A percentile compares a stretch with the other conserved stretches of the same genome.
These are phyloP conservation scores for Pardosa pseudoannulata DNA, from an alignment of 2,888 invertebrate species.

Conservation along the genomic window DNA sequence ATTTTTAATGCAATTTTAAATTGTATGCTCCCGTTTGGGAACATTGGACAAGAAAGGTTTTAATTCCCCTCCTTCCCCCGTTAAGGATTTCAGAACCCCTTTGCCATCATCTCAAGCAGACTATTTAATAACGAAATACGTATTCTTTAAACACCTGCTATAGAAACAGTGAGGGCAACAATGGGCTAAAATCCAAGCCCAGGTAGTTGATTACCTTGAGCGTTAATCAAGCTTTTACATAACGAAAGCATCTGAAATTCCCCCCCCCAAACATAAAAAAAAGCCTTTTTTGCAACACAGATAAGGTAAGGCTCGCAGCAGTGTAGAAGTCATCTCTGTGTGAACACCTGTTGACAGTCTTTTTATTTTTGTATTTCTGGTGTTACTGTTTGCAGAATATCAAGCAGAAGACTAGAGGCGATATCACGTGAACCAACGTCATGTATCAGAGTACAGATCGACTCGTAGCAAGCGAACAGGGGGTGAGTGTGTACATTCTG, in stretches of 20 bases:
- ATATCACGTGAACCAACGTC: constrained; percentile 43
- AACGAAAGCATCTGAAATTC: background rate
- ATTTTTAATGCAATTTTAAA: too few relatives aligned
- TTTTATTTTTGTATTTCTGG: constrained; percentile 7
- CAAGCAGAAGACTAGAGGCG: constrained; percentile 1
- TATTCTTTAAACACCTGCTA: background rate
- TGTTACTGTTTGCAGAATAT: constrained; percentile 23
- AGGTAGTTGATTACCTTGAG: background rate
- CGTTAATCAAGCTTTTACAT: background rate
- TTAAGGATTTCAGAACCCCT: too few relatives aligned
- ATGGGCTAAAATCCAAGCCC: too few relatives aligned
- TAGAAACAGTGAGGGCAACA: too few relatives aligned
- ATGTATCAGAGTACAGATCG: constrained; percentile 69
- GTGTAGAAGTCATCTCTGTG: constrained; percentile 34
- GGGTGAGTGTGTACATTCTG: constrained; percentile 33
- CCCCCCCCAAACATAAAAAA: background rate
- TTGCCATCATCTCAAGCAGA: too few relatives aligned
- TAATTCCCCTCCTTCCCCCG: too few relatives aligned
- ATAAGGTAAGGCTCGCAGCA: background rate
- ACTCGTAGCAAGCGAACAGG: constrained; percentile 59
- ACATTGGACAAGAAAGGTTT: too few relatives aligned
- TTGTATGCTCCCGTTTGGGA: too few relatives aligned
- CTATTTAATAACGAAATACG: too few relatives aligned
- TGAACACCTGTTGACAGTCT: constrained; percentile 59
- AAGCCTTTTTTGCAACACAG: background rate